phyloP scores from a whole-genome alignment of 2,113 vertebrate genomes.

The Anthoscopus minutus region DNA sequence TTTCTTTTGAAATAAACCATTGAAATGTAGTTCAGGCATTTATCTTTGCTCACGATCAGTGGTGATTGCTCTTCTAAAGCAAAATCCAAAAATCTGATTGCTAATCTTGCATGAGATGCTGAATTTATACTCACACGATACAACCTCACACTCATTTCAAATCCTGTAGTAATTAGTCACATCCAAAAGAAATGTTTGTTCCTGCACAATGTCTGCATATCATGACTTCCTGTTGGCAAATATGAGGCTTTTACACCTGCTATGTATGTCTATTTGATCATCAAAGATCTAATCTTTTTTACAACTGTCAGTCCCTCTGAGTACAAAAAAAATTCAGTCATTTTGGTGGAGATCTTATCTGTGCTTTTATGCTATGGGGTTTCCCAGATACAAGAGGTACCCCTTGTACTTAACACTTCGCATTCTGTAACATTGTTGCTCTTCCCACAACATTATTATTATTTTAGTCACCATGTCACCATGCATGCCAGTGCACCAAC shows the following conservation, averaged over 20 bases:
- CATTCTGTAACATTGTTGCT: fast-evolving
- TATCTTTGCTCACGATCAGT: not conserved
- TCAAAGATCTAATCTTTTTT: not conserved
- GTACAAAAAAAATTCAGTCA: not conserved
- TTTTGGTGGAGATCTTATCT: not conserved
- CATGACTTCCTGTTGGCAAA: not conserved
- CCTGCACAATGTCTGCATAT: not conserved
- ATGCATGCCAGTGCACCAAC: not conserved
- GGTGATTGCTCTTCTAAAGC: not conserved
- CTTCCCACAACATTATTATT: not conserved
- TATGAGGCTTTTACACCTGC: not conserved
- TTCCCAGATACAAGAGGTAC: not conserved
- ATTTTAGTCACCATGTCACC: not conserved
- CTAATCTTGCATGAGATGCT: not conserved
- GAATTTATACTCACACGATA: not conserved
- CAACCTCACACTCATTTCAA: not conserved
- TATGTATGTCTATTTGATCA: not conserved
- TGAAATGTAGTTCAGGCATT: not conserved
- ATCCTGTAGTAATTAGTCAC: not conserved
- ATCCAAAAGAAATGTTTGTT: not conserved
- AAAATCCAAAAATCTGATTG: not conserved
- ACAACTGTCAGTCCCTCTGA: not conserved
- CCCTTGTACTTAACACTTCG: not conserved
- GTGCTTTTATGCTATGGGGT: not conserved
- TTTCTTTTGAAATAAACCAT: not conserved